Base-by-base conservation (phyloP, 2,888 invertebrate genomes). In the Pammene aurita region DNA sequence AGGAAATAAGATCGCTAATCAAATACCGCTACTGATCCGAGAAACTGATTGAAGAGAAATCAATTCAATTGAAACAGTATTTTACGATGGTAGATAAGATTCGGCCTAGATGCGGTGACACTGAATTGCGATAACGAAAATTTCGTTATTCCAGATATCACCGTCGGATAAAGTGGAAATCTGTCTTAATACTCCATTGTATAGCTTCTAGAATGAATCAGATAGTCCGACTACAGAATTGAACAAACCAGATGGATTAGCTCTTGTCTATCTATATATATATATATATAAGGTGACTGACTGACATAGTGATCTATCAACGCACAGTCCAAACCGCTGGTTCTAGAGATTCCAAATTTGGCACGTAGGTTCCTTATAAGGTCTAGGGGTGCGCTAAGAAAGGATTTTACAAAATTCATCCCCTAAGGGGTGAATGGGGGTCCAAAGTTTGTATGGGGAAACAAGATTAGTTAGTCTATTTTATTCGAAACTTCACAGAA, bases 1-100 rank as follows among this genome's bases (percentile, higher is more conserved):
- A 26, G 56, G 56, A 56, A 52, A 63, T 67, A 62, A 62, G 67
- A 67, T 67, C n/a, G 62, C 62, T 50, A 62, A 55, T 46, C 44
- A 54, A 54, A 26, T 50, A 34, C 52, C 42, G 55, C 54, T 52
- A 46, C 46, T 46, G 38, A 54, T 54, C 42, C 5, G 16, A 61
- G 61, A 48, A 55, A 46, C 38, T 62, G 56, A 67, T 67, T 56
- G 34, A 7, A 61, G 61, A 26, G 26, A 67, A 42, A 41, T 16
- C 13, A 56, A n/a, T 34, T 16, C 13, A 56, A n/a, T 34, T 38
- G 7, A 42, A 56, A 62, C 48, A 48, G 16, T 62, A 62, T 46
- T 55, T 63, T 63, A 18, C 26, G 14, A 41, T 26, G 50, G 52
- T 14, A 38, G 52, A 41, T 61, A 67, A 18, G 26, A 55, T 4